phyloP scores from a whole-genome alignment of 2,888 invertebrate genomes.

The Horisme vitalbata region DNA sequence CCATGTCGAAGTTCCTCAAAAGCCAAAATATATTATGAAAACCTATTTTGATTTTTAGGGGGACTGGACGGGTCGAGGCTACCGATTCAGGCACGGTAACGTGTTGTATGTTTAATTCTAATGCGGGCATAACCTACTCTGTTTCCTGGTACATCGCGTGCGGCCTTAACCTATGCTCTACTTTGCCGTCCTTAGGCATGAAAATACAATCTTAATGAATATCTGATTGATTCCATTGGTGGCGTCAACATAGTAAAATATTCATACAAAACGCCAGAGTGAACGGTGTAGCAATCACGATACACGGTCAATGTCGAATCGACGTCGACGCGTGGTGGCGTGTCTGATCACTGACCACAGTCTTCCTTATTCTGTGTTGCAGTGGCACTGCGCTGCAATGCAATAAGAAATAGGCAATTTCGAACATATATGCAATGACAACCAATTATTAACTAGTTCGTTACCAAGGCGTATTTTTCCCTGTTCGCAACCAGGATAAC shows the following conservation, averaged over 20 bases:
- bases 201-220: conserved; percentile 18
- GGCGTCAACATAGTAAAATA: conserved; percentile 37
- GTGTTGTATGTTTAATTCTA: too few relatives aligned
- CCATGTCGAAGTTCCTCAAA: too few relatives aligned
- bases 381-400: too few relatives aligned
- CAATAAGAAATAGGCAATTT: too few relatives aligned
- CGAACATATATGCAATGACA: too few relatives aligned
- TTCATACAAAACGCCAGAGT: conserved; percentile 39
- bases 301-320: conserved; percentile 59
- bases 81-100: background rate
- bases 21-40: too few relatives aligned
- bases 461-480: too few relatives aligned
- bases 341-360: conserved; percentile 18
- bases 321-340: conserved; percentile 32
- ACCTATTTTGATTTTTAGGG: too few relatives aligned
- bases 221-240: conserved; percentile 20
- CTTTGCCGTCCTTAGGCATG: conserved; percentile 4
- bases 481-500: too few relatives aligned
- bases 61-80: too few relatives aligned
- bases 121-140: background rate
- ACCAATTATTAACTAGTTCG: too few relatives aligned
- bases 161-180: conserved; percentile 19
- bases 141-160: conserved; percentile 8
- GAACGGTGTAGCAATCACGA: conserved; percentile 48
- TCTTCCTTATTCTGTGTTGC: too few relatives aligned